Conservation (phyloP, 2,888 invertebrate genomes). For the Boloria euphrosyne region DNA sequence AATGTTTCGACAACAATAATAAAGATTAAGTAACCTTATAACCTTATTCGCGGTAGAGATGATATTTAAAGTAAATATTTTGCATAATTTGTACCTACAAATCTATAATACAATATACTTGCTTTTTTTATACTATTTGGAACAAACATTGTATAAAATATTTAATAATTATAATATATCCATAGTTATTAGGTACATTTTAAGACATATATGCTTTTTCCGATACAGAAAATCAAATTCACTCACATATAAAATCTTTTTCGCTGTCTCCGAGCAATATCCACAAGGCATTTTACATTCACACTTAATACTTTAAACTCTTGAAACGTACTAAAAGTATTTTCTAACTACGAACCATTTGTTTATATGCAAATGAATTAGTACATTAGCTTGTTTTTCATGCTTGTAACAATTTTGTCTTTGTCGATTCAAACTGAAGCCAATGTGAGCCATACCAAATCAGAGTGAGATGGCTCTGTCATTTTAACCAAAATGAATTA, state of each 20-base stretch:
- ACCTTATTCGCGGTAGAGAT: too few species aligned
- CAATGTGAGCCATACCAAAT: slow-evolving; percentile 1
- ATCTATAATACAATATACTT: too few species aligned
- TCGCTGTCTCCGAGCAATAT: slow-evolving; percentile 67
- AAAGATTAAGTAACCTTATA: slow-evolving; percentile 12
- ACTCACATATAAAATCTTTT: slow-evolving; percentile 67
- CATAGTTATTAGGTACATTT: neutral
- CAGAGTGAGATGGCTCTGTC: neutral
- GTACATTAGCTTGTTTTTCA: slow-evolving; percentile 60
- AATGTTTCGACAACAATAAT: slow-evolving; percentile 2
- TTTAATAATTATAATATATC: too few species aligned
- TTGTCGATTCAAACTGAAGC: slow-evolving; percentile 46
- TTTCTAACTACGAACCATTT: slow-evolving; percentile 43
- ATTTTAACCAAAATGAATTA: too few species aligned
- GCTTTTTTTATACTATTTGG: too few species aligned
- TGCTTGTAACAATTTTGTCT: slow-evolving; percentile 55
- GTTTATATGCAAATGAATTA: slow-evolving; percentile 76
- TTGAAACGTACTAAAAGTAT: slow-evolving; percentile 50
- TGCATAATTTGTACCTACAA: too few species aligned
- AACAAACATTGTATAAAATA: too few species aligned
- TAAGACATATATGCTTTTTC: neutral
- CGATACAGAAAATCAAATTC: neutral
- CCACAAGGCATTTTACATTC: slow-evolving; percentile 70
- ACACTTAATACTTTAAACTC: slow-evolving; percentile 34
- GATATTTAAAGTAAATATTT: too few species aligned